Base-by-base conservation (phyloP, 2,113 vertebrate species). In the Aepyceros melampus region DNA sequence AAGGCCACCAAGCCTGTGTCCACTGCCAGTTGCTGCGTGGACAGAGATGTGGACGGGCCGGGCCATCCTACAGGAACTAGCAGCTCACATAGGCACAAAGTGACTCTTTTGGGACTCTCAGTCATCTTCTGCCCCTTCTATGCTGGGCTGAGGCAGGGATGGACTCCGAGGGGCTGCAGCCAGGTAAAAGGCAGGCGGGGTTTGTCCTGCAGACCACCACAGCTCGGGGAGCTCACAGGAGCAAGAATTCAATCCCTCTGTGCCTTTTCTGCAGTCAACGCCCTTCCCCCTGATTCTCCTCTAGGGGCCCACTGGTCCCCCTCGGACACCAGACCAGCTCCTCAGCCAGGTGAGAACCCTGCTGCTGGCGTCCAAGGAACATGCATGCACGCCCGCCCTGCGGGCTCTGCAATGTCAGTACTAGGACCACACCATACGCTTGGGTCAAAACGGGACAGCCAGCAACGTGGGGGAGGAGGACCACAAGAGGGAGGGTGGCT, bases 371-470 rank as follows among this genome's bases (percentile, higher is more conserved):
- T 29, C 95, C 60, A 71, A 93, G 93, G 97, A 16, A 14, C 86
- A 67, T 0, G 0, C 94, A 97, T 96, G 97, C 97, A 97, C 87
- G 33, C 91, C 95, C 96, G 85, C 81, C 91, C 94, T 67, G 40
- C 56, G 43, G 76, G 89, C 79, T 97, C 74, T 98, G 97, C 97
- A 88, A 60, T 74, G 95, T 98, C 98, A 98, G 98, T 96, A 23
- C 45, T 95, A 67, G 85, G 89, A 96, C 27, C 0, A 23, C 71
- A 96, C 94, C 95, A 74, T 27, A 60, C 0, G 55, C 84, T 6
- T 55, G 88, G 85, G 98, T 98, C 98, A 99, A 98, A 97, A 87
- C 94, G 95, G 96, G 87, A 96, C 58, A 97, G 97, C 91, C 95
- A 98, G 97, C 55, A 95, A 92, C 1, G 74, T 49, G 6, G 33